These are phyloP conservation scores for Noctilio leporinus DNA, from an alignment of 2,113 vertebrate species.

Conservation along the genomic window DNA sequence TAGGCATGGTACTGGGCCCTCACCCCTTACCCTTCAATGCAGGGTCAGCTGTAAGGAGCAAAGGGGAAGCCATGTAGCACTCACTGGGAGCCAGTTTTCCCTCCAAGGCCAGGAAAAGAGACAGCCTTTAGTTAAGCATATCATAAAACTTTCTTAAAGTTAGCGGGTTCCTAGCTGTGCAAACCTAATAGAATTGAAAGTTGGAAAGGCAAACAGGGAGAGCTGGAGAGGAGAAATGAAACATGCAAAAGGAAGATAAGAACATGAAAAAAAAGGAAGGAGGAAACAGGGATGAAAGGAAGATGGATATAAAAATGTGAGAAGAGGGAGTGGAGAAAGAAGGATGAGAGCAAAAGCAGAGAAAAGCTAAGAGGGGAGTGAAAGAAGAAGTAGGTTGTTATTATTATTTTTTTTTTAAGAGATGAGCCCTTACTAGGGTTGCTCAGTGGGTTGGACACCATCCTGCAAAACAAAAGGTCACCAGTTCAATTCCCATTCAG, in stretches of 20 bases:
- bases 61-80: not conserved
- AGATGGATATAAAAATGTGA: not conserved
- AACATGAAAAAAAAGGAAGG: not conserved
- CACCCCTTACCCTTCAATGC: not conserved
- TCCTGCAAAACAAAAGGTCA: too few relatives aligned
- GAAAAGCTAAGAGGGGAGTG: not conserved
- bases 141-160: not conserved
- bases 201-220: not conserved
- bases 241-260: not conserved
- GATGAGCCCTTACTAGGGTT: too few relatives aligned
- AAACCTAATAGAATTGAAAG: not conserved
- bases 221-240: not conserved
- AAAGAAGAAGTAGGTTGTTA: not conserved
- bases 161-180: not conserved
- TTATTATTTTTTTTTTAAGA: too few relatives aligned
- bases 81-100: not conserved
- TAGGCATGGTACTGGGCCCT: not conserved
- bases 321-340: not conserved
- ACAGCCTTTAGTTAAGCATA: not conserved
- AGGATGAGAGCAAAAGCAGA: not conserved
- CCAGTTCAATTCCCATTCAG: too few relatives aligned
- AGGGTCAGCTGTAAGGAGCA: not conserved
- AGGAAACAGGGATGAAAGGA: not conserved
- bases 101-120: not conserved
- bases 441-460: too few relatives aligned